These are phyloP conservation scores for Lacerta viridis DNA, from an alignment of 2,797 vertebrate genomes.

Conservation along the genomic window DNA sequence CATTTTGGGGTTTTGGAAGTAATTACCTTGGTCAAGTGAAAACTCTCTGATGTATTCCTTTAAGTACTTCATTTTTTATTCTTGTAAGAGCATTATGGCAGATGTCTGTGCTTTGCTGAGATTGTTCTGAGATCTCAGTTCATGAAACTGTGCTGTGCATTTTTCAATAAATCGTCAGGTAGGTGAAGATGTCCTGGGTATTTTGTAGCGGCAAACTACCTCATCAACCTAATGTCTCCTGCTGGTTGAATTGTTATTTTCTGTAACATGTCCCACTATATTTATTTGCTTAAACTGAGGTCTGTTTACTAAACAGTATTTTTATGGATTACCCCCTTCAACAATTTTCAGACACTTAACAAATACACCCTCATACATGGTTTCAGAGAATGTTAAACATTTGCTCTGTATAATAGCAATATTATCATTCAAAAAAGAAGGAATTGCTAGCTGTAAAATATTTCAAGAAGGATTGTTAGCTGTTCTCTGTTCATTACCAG, in stretches of 20 bases:
- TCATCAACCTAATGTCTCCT: not conserved
- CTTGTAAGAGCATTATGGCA: not conserved
- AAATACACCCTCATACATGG: not conserved
- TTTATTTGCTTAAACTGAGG: not conserved
- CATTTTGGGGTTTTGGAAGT: constrained; percentile 5
- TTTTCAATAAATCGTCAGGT: constrained; percentile 18
- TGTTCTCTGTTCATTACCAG: not conserved
- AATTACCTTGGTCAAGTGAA: constrained; percentile 30
- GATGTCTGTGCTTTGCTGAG: not conserved
- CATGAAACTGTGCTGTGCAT: constrained; percentile 10
- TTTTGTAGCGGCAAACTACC: not conserved
- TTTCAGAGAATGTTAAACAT: not conserved
- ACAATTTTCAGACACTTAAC: not conserved
- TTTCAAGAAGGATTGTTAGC: not conserved
- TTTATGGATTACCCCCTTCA: not conserved
- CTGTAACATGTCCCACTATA: not conserved
- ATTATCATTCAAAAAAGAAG: not conserved
- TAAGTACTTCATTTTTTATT: constrained; percentile 24
- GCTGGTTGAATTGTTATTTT: not conserved
- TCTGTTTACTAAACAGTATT: not conserved
- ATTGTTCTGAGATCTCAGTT: constrained; percentile 17
- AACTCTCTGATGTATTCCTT: constrained; percentile 14
- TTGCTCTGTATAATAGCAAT: not conserved
- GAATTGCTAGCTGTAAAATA: not conserved
- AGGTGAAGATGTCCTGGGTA: not conserved